Percentiles rank a stretch among this genome's conserved stretches.
Evolutionary conservation across 1,140 invertebrate species (phyloP).

Genomic region (Anthonomus grandis): DNA sequence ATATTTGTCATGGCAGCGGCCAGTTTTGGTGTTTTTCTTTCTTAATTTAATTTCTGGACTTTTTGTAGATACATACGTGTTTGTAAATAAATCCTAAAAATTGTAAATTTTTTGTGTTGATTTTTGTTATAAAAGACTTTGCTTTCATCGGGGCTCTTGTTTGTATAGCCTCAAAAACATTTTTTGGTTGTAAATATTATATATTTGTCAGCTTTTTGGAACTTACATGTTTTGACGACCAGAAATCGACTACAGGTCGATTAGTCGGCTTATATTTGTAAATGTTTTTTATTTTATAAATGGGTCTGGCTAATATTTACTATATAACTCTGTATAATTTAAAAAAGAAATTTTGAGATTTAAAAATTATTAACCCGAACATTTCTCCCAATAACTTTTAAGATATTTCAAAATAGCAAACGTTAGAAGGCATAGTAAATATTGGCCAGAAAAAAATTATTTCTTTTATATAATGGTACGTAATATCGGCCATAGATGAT

Average conservation of each 20-base stretch:
- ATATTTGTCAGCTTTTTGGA: slow-evolving; percentile 43
- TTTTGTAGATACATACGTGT: slow-evolving; percentile 30
- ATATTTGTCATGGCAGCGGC: slow-evolving; percentile 2
- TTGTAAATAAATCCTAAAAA: slow-evolving; percentile 28
- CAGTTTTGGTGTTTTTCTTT: slow-evolving; percentile 6
- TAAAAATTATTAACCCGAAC: too few relatives aligned
- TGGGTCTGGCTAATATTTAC: too few relatives aligned
- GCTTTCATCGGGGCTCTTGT: slow-evolving; percentile 4
- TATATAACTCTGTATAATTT: too few relatives aligned
- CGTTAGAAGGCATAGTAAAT: slow-evolving; percentile 8
- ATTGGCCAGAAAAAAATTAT: slow-evolving; percentile 5
- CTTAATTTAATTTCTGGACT: background rate
- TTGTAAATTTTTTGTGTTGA: slow-evolving; percentile 12
- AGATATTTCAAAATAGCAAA: too few relatives aligned
- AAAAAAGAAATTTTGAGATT: too few relatives aligned
- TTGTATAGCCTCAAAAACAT: slow-evolving; percentile 21
- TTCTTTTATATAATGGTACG: slow-evolving; percentile 17
- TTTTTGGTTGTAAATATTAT: slow-evolving; percentile 47
- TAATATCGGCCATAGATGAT: slow-evolving; percentile 31
- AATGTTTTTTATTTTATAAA: too few relatives aligned
- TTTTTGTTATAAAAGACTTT: background rate
- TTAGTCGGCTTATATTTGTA: too few relatives aligned
- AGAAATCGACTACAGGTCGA: too few relatives aligned
- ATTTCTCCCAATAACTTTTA: too few relatives aligned
- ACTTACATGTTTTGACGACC: too few relatives aligned